Evolutionary conservation across 64 coral and sea anemone species (phyloP).

Genomic region (Cladopsammia gracilis): DNA sequence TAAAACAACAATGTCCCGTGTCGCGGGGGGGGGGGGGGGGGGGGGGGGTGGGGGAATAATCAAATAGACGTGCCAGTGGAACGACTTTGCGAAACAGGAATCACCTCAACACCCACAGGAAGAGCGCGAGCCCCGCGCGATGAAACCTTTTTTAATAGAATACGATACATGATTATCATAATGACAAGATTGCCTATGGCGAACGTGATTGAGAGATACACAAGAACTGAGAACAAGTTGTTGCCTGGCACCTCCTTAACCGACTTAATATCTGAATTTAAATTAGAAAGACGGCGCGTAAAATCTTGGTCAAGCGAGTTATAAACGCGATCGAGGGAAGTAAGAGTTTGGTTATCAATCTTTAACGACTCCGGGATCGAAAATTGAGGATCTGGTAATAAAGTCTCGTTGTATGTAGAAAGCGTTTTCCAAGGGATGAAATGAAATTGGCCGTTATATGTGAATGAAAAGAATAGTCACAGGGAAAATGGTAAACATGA

Average conservation of each 20-base stretch:
- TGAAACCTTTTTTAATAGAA: neutral
- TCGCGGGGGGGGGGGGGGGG: too few relatives aligned
- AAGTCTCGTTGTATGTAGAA: neutral
- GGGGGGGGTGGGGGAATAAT: too few relatives aligned
- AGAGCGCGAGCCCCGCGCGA: too few relatives aligned
- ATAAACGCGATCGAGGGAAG: too few relatives aligned
- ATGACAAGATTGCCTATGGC: neutral
- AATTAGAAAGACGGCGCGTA: neutral
- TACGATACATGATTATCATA: neutral
- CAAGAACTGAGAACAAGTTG: neutral
- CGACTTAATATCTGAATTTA: neutral
- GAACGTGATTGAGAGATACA: neutral
- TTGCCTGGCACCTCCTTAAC: neutral
- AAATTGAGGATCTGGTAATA: neutral
- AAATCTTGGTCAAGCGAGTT: neutral
- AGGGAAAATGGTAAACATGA: too few relatives aligned
- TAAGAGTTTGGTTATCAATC: conserved; percentile 27
- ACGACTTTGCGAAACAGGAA: too few relatives aligned
- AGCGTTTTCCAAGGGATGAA: conserved; percentile 29
- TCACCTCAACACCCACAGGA: neutral
- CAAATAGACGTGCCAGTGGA: too few relatives aligned
- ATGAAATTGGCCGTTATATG: neutral
- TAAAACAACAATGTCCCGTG: too few relatives aligned
- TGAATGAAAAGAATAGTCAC: conserved; percentile 29
- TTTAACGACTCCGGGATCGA: conserved; percentile 32